Evolutionary conservation across 2,888 invertebrate species (phyloP).

Genomic region (Galerucella nymphaeae): DNA sequence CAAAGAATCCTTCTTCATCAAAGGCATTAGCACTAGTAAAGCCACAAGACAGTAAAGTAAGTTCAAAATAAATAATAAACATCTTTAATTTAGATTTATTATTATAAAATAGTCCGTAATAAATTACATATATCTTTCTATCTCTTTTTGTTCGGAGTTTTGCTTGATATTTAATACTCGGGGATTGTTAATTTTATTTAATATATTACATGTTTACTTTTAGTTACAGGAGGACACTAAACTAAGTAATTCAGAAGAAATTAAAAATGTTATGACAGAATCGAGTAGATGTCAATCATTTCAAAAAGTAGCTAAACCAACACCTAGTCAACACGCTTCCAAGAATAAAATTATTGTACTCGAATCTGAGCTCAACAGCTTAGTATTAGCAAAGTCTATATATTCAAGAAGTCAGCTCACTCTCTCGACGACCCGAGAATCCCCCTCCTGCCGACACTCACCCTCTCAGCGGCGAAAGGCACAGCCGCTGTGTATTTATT

Average conservation of each 20-base stretch:
- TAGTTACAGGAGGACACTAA: no score
- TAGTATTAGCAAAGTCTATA: constrained; percentile 17
- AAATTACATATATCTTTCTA: constrained; percentile 5
- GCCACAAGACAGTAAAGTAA: constrained; percentile 20
- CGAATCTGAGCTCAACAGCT: background rate
- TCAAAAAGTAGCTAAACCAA: background rate
- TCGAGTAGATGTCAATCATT: background rate
- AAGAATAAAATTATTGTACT: no score
- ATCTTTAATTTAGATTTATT: constrained; percentile 14
- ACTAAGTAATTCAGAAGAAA: no score
- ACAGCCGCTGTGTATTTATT: no score
- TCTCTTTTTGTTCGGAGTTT: constrained; percentile 13
- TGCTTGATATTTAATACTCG: constrained; percentile 10
- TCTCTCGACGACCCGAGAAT: no score
- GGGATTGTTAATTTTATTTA: constrained; percentile 12
- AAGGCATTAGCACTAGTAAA: constrained; percentile 11
- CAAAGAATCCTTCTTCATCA: constrained; percentile 22
- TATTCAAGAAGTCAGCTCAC: no score
- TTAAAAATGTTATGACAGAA: no score
- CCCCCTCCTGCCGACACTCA: no score
- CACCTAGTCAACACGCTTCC: no score
- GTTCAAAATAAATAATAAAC: constrained; percentile 21
- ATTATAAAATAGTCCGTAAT: constrained; percentile 25
- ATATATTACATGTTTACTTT: no score
- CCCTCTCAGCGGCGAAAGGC: no score